Conservation (phyloP, 1,140 invertebrate genomes). For the Metaphire vulgaris region DNA sequence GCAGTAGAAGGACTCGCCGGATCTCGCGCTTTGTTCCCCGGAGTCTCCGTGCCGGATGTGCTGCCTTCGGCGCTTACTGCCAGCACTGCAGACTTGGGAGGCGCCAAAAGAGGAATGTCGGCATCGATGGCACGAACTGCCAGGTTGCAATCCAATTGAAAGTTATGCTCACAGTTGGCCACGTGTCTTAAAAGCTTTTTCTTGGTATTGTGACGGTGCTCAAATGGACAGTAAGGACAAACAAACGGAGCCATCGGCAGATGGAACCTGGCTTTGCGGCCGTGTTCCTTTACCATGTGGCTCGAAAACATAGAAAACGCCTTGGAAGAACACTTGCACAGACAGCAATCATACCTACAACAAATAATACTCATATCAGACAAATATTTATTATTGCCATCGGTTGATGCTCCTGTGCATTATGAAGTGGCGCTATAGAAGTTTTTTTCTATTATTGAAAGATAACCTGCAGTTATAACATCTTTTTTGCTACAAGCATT, state of each 20-base stretch:
- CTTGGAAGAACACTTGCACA: background rate
- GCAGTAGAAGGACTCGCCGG: background rate
- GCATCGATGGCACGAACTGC: conserved; percentile 10
- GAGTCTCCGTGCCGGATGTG: background rate
- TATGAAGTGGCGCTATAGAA: too few species aligned
- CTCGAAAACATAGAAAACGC: background rate
- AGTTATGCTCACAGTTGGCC: conserved; percentile 18
- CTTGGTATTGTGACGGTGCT: conserved; percentile 12
- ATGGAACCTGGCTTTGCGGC: conserved; percentile 8
- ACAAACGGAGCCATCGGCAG: background rate
- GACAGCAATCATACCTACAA: background rate
- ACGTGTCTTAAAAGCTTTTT: conserved; percentile 11
- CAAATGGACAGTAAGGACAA: conserved; percentile 21
- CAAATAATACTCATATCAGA: too few species aligned
- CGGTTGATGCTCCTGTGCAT: too few species aligned
- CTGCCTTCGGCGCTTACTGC: background rate
- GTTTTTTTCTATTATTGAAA: too few species aligned
- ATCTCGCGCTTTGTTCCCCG: background rate
- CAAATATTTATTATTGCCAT: too few species aligned
- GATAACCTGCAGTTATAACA: too few species aligned
- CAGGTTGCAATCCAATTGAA: conserved; percentile 17
- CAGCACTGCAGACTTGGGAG: background rate
- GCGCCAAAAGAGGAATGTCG: conserved; percentile 19
- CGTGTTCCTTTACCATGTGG: conserved; percentile 20
- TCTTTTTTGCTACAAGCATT: too few species aligned